Evolutionary conservation across 2,797 vertebrate species (phyloP), one percentile per base, ranked within the genome.

Genomic region (Lepus oiostolus): DNA sequence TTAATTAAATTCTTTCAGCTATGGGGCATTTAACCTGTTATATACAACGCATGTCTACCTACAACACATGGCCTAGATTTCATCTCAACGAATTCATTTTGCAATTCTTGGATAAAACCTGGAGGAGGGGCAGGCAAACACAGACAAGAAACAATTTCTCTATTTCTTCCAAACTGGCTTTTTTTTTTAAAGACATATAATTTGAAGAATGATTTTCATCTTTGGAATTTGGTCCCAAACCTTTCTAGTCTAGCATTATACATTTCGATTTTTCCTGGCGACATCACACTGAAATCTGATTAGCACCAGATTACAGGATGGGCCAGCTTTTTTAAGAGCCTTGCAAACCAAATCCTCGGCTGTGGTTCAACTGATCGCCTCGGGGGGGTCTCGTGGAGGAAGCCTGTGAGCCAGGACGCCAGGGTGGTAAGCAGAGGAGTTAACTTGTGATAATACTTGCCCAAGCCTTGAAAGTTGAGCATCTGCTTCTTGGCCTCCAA

Each of bases 241-340:
- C 62, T 92, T 85, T 83, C 82, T 50, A 28, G 84, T 79, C 92
- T 89, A 42, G 32, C 85, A 74, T 96, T 88, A 62, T 62, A 79
- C 77, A 67, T 95, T 60, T 81, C 7, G 68, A 89, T 60, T 95
- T 68, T 96, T 89, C 95, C 81, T 89, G 17, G 88, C 88, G 52
- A 79, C 38, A 83, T 97, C 86, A 22, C 94, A 92, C 75, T 52
- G 82, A 96, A 95, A 97, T 94, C 96, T 97, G 98, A 98, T 97
- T 97, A 98, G 96, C 97, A 91, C 94, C 65, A 91, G 97, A 97
- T 98, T 98, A 97, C 80, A 96, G 93, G 16, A 70, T 10, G 60
- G 96, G 90, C 68, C 22, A 0, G 70, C 75, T 92, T 84, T 95
- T 94, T 87, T 6, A 91, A 92, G 89, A 94, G 96, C 87, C 95